Conservation (phyloP, 1,140 invertebrate species). For the Lepidotrigona ventralis region DNA sequence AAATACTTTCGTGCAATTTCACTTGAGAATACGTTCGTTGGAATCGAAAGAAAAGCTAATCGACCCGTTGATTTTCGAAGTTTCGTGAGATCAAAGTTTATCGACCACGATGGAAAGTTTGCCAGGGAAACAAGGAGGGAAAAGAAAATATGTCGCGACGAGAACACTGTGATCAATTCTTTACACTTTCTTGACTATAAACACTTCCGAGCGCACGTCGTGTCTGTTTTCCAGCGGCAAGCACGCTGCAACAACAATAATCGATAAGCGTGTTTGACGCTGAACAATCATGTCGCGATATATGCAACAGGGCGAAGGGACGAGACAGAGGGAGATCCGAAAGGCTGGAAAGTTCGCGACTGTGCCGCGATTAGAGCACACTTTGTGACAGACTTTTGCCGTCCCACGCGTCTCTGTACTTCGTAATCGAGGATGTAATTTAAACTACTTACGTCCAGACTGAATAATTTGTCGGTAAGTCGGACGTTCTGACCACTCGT, state of each 20-base stretch:
- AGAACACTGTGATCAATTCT: constrained; percentile 22
- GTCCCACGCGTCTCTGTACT: constrained; percentile 55
- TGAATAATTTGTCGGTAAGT: constrained; percentile 54
- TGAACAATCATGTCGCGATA: constrained; percentile 18
- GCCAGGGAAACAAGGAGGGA: no score
- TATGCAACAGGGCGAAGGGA: neutral
- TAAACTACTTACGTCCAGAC: constrained; percentile 57
- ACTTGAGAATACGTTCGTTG: neutral
- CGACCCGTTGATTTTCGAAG: neutral
- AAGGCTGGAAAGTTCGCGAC: constrained; percentile 41
- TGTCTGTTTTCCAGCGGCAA: neutral
- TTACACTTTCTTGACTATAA: constrained; percentile 16
- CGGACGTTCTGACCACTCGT: constrained; percentile 31
- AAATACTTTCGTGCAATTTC: neutral
- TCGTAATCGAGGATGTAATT: constrained; percentile 66
- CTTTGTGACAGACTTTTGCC: constrained; percentile 57
- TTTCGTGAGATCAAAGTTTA: neutral
- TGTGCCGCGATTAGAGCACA: constrained; percentile 6
- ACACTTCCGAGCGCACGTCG: neutral
- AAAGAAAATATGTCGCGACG: neutral
- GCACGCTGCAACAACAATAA: neutral
- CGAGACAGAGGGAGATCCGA: neutral
- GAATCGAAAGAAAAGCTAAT: neutral
- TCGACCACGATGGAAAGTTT: neutral
- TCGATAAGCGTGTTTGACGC: constrained; percentile 24